Conservation (phyloP, 2,797 vertebrate species). For the Spinus pinus region DNA sequence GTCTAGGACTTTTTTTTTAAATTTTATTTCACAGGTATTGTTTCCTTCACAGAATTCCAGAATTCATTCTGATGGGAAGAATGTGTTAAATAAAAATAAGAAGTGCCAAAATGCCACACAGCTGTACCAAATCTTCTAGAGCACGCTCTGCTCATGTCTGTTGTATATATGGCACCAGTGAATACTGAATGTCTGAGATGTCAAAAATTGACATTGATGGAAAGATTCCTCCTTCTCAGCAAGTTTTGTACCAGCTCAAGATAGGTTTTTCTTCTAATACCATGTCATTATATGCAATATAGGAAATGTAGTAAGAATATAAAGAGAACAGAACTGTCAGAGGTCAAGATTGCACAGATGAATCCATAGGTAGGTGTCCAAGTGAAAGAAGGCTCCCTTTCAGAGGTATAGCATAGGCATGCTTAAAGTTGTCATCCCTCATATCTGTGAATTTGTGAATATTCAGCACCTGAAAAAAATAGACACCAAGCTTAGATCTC, state of each 20-base stretch:
- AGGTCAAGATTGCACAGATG: not conserved
- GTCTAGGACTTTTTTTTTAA: not conserved
- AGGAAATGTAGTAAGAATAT: not conserved
- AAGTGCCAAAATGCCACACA: not conserved
- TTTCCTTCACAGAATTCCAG: not conserved
- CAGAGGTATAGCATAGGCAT: not conserved
- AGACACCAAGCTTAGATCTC: not conserved
- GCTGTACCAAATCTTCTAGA: not conserved
- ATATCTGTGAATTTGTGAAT: not conserved
- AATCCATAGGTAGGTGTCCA: not conserved
- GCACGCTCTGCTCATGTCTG: not conserved
- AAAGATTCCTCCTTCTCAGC: not conserved
- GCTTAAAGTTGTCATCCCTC: not conserved
- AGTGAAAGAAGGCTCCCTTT: not conserved
- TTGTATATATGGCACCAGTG: not conserved
- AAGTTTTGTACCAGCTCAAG: not conserved
- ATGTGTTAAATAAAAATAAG: constrained; percentile 1
- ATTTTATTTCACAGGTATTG: not conserved
- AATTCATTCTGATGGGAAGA: not conserved
- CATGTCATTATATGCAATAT: not conserved
- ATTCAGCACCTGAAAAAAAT: not conserved
- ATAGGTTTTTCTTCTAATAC: not conserved
- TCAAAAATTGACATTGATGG: not conserved
- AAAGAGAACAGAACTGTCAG: not conserved
- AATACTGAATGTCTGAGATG: not conserved